Evolutionary conservation across 2,797 vertebrate species (phyloP), one percentile per base, ranked within the genome.

Genomic region (Pangasius sanitwongsei): DNA sequence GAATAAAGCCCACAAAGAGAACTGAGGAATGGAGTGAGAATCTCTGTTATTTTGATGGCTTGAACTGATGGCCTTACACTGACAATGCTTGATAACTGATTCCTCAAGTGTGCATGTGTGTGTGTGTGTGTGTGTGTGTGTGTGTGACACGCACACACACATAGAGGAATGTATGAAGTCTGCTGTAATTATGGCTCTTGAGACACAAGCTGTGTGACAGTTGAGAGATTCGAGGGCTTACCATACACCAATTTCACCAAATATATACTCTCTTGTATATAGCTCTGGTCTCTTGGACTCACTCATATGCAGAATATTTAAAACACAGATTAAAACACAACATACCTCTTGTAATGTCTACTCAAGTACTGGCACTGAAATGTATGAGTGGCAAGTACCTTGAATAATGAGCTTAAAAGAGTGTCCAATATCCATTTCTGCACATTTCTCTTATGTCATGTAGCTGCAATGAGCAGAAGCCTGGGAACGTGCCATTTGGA

Each of bases 31-130:
- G 50, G 69, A 80, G 81, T 86, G 48, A 78, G 86, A 80, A 87
- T 82, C 86, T 87, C 75, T 88, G 80, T 87, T 83, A 88, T 89
- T 88, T 48, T 89, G 87, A 90, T 83, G 89, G 53, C 69, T 55
- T 70, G 85, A 87, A 63, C 88, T 87, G 85, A 90, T 84, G 89
- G 86, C 75, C 87, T 87, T 75, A 82, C 83, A 77, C 48, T 57
- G 87, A 86, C 80, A 87, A 75, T 59, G 80, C 69, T 67, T 48
- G 34, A 86, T 61, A 77, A 83, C 86, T 88, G 90, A 89, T 88
- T 82, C n/a, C 82, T 69, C 2, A 28, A 69, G 78, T 44, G 83
- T 86, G 77, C 41, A 44, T 86, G 53, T 61, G 83, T 81, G 86
- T 88, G 87, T 70, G 88, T 28, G 61, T 41, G 78, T 44, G 83